Base-by-base conservation (phyloP, 2,113 vertebrate species). In the Delphinus delphis region DNA sequence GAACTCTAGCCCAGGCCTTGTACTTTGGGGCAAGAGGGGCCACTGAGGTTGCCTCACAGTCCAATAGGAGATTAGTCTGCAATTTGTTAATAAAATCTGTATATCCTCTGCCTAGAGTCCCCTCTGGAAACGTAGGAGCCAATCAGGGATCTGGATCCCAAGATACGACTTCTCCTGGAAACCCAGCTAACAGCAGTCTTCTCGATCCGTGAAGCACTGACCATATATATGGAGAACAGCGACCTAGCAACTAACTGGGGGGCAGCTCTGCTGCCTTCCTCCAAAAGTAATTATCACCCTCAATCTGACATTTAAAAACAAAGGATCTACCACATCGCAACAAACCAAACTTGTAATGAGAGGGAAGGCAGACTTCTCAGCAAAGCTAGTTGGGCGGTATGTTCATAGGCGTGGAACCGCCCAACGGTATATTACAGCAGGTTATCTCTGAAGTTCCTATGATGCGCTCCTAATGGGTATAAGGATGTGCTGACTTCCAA, bases 401-500 rank as follows among this genome's bases (percentile, higher is more conserved):
- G 97, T 97, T 98, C 96, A 93, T 92, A 97, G 90, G 95, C 80
- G 96, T 70, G 89, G 70, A 80, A 62, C 89, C 63, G 83, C 96
- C 18, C 21, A n/a, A 1, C 95, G 90, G 98, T 63, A 65, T 83
- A 97, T 98, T 97, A 96, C 91, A 80, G 97, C 10, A 58, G 97
- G 97, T 97, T 98, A 97, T 98, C 98, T 93, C 98, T 97, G 97
- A 98, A 98, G 98, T 96, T 97, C 96, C 76, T 98, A 90, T 79
- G 97, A 98, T 98, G 95, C 33, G 92, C 97, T 97, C 97, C 98
- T 99, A 98, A 98, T 98, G 98, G 98, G 98, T 98, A 98, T 98
- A 98, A 98, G 98, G 99, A 99, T 98, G 98, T 98, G 99, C 98
- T 99, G 98, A 98, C 99, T 99, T 98, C 97, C 97, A 98, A 98